phyloP scores from a whole-genome alignment of 2,888 invertebrate genomes.

The Drosophila bunnanda region DNA sequence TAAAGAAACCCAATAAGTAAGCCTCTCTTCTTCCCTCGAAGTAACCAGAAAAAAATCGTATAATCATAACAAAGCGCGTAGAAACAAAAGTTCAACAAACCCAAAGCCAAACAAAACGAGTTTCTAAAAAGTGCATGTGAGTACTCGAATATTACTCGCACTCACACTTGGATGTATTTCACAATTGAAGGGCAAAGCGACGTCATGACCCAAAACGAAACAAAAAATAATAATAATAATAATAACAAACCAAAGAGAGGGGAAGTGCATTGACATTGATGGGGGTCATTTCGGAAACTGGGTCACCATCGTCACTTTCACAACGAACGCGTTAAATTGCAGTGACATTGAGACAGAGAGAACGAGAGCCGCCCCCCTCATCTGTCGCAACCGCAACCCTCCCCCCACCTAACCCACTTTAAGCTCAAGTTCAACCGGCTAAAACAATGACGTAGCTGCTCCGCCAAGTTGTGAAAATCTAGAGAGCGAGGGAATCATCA shows the following conservation, averaged over 20 bases:
- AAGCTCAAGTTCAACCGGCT: conserved; percentile 28
- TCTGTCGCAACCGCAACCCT: not conserved
- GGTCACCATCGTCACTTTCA: conserved; percentile 47
- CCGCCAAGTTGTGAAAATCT: conserved; percentile 46
- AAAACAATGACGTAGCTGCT: conserved; percentile 46
- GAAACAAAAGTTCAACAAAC: conserved; percentile 50
- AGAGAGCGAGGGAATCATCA: conserved; percentile 8
- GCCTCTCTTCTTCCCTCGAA: not conserved
- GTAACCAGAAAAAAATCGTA: conserved; percentile 10
- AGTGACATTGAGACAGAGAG: conserved; percentile 25
- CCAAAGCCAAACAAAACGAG: conserved; percentile 47
- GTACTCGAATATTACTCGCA: not conserved
- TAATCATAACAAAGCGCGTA: conserved; percentile 8
- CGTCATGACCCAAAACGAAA: conserved; percentile 42
- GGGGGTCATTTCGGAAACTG: conserved; percentile 30
- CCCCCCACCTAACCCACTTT: not conserved
- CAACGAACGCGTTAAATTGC: conserved; percentile 45
- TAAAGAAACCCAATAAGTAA: not conserved
- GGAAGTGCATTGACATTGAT: conserved; percentile 39
- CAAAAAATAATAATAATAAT: too few species aligned
- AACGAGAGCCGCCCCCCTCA: not conserved
- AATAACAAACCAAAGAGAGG: not conserved
- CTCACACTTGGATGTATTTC: conserved; percentile 50
- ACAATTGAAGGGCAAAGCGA: conserved; percentile 41
- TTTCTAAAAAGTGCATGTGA: conserved; percentile 41